Percentiles rank a stretch among this genome's conserved stretches.
These are phyloP conservation scores for Drosophila meridiana DNA, from an alignment of 2,888 invertebrate species.

Conservation along the genomic window DNA sequence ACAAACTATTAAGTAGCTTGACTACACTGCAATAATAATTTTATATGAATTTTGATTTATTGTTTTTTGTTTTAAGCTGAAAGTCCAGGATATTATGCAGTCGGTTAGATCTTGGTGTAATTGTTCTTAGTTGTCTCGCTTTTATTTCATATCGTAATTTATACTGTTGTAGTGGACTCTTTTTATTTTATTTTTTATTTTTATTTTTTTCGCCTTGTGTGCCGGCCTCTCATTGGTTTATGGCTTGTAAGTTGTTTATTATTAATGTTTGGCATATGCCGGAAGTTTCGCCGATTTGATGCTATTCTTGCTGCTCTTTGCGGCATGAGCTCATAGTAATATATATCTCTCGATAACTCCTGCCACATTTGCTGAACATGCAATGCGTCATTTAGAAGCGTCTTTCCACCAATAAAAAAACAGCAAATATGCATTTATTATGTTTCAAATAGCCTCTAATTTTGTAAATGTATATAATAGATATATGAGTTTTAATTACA, in stretches of 20 bases:
- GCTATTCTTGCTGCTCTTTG: conserved; percentile 51
- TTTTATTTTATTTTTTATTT: not conserved
- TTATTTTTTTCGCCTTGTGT: conserved; percentile 12
- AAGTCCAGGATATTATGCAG: conserved; percentile 13
- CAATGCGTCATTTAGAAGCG: conserved; percentile 62
- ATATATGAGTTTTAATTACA: too few relatives aligned
- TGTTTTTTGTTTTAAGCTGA: not conserved
- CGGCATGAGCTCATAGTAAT: conserved; percentile 70
- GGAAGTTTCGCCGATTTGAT: conserved; percentile 45
- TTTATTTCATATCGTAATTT: conserved; percentile 57
- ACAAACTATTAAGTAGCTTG: not conserved
- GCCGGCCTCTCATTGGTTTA: conserved; percentile 75
- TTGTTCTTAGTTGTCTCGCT: not conserved
- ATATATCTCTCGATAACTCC: conserved; percentile 44
- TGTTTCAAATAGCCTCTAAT: not conserved
- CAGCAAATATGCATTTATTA: not conserved
- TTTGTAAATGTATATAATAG: not conserved
- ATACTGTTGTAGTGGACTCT: conserved; percentile 44
- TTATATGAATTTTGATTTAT: not conserved
- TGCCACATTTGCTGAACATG: conserved; percentile 59
- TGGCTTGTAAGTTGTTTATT: conserved; percentile 81
- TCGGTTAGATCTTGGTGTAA: not conserved
- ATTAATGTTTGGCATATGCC: conserved; percentile 75
- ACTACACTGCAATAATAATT: not conserved
- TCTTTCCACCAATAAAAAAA: not conserved